These are phyloP conservation scores for Phataginus tetradactyla DNA, from an alignment of 2,797 vertebrate species.

Conservation along the genomic window DNA sequence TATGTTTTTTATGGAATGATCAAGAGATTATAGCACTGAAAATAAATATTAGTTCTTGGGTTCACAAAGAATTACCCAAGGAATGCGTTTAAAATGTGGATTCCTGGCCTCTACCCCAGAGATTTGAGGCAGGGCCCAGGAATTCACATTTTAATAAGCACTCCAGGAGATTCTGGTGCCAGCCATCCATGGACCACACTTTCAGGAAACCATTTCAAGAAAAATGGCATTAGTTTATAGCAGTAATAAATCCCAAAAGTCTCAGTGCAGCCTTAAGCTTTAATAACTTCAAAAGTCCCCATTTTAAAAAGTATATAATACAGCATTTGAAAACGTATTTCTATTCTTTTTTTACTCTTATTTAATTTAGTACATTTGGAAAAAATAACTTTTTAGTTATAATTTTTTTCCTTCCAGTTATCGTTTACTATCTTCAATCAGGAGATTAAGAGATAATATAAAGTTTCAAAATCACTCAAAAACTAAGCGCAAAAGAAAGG, in stretches of 20 bases:
- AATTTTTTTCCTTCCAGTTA: background rate
- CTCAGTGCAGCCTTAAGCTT: background rate
- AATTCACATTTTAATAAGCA: constrained; percentile 46
- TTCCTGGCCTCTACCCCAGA: background rate
- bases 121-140: background rate
- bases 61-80: background rate
- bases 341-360: background rate
- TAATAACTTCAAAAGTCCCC: background rate
- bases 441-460: background rate
- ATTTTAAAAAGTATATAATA: background rate
- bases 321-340: constrained; percentile 12
- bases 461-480: constrained; percentile 30
- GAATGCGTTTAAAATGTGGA: constrained; percentile 41
- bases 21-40: background rate
- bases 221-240: constrained; percentile 19
- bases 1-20: background rate
- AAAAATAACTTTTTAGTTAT: background rate
- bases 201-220: background rate
- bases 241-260: background rate
- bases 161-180: background rate
- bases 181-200: background rate
- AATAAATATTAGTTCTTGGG: background rate
- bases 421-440: background rate
- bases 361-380: background rate
- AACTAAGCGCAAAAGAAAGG: background rate